Evolutionary conservation across 2,888 invertebrate species (phyloP), one percentile per base, ranked within the genome.

Genomic region (Elegia similella): DNA sequence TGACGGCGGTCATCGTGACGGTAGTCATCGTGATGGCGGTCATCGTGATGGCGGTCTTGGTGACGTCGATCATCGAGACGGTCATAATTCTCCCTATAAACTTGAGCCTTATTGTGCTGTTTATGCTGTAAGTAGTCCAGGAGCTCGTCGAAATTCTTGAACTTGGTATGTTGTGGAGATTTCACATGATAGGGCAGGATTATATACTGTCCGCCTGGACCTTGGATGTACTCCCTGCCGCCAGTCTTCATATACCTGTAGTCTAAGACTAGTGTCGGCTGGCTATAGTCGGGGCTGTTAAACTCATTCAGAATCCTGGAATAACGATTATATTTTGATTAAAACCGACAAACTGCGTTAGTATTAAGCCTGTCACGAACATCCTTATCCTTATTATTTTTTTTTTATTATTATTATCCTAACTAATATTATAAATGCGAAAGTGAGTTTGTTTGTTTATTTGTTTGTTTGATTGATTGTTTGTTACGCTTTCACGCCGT

Each of bases 191-290:
- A 79, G 0, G 89, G 89, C 0, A 89, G 71, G 42, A 90, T 86
- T 12, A 89, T 71, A 59, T 86, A 73, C 59, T 88, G 87, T 0
- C 88, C 88, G 0, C 88, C 87, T 0, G 84, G 82, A 0, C 85
- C 80, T 3, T 86, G 80, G 0, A 79, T 77, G 73, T 87, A 89
- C 63, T 86, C 83, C 43, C 88, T 76, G 6, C 88, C 88, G 0
- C 87, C 88, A 0, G 84, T 76, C 66, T 85, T 87, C 52, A 85
- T 60, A 70, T 86, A 88, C 55, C 89, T 76, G 67, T 86, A 90
- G 78, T 90, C 89, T 15, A 90, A 66, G 42, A 84, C 67, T 72
- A 81, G 76, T 7, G 78, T 80, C 1, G 87, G 88, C 61, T 88
- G 82, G 58, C 76, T 72, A 68, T 83, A 89, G 60, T 83, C 84